Conservation (phyloP, 1,140 invertebrate species). For the Sitobion miscanthi region DNA sequence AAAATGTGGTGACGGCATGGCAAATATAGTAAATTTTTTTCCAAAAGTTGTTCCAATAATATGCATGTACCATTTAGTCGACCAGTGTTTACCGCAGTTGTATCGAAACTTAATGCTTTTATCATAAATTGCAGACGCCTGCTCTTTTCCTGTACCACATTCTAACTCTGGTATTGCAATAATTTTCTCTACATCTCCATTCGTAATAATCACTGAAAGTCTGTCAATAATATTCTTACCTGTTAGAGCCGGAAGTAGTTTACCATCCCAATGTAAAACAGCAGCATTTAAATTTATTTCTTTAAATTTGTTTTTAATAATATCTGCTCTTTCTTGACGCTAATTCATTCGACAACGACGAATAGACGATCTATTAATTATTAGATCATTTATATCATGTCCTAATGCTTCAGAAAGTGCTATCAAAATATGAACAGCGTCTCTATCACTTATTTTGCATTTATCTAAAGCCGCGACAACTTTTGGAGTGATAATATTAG, state of each 20-base stretch:
- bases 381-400: constrained; percentile 48
- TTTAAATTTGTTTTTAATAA: neutral
- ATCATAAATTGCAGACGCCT: neutral
- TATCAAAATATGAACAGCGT: constrained; percentile 58
- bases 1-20: neutral
- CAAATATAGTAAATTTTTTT: neutral
- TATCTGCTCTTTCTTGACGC: constrained; percentile 41
- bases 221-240: constrained; percentile 6
- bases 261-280: constrained; percentile 59
- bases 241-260: constrained; percentile 58
- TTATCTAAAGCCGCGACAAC: constrained; percentile 58
- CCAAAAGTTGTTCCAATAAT: neutral
- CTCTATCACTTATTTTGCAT: constrained; percentile 58
- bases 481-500: constrained; percentile 55
- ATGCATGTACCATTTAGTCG: neutral
- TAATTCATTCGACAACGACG: constrained; percentile 55
- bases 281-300: constrained; percentile 50
- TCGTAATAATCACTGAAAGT: constrained; percentile 46
- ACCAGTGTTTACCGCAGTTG: neutral
- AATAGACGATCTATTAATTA: constrained; percentile 59
- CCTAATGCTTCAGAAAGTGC: constrained; percentile 57
- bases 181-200: neutral
- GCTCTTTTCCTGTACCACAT: neutral
- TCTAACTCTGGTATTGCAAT: neutral
- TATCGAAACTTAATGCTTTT: constrained; percentile 11